A percentile compares a stretch with the other conserved stretches of the same genome.
These are phyloP conservation scores for Caerostris darwini DNA, from an alignment of 1,140 invertebrate genomes.

Conservation along the genomic window DNA sequence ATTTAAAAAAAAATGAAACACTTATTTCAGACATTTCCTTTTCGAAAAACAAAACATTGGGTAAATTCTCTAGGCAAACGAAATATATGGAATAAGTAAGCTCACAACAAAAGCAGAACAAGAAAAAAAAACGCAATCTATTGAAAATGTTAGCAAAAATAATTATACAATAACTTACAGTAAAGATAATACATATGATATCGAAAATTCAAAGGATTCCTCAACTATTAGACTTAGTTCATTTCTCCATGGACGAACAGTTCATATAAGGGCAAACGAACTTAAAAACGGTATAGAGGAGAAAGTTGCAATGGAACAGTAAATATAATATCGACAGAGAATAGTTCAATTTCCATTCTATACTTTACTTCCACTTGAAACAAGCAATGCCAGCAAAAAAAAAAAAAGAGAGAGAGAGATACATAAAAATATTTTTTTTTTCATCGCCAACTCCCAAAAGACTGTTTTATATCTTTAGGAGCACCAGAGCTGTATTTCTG, in stretches of 20 bases:
- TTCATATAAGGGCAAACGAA: slow-evolving; percentile 24
- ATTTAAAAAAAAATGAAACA: too few relatives aligned
- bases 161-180: too few relatives aligned
- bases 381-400: slow-evolving; percentile 47
- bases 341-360: slow-evolving; percentile 74
- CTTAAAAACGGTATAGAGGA: not conserved
- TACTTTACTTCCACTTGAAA: slow-evolving; percentile 65
- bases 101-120: too few relatives aligned
- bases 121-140: too few relatives aligned
- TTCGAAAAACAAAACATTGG: too few relatives aligned
- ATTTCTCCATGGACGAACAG: not conserved
- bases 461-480: slow-evolving; percentile 76
- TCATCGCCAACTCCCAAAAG: slow-evolving; percentile 63
- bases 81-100: too few relatives aligned
- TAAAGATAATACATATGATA: not conserved
- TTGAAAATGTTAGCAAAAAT: too few relatives aligned
- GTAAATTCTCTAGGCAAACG: too few relatives aligned
- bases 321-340: slow-evolving; percentile 47
- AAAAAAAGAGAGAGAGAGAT: not conserved
- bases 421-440: slow-evolving; percentile 41
- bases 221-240: not conserved
- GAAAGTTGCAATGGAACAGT: slow-evolving; percentile 40
- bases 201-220: not conserved
- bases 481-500: slow-evolving; percentile 50
- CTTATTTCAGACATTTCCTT: too few relatives aligned